A percentile compares a stretch with the other conserved stretches of the same genome.
Evolutionary conservation across 1,140 invertebrate species (phyloP).

Genomic region (Anastrepha ludens): DNA sequence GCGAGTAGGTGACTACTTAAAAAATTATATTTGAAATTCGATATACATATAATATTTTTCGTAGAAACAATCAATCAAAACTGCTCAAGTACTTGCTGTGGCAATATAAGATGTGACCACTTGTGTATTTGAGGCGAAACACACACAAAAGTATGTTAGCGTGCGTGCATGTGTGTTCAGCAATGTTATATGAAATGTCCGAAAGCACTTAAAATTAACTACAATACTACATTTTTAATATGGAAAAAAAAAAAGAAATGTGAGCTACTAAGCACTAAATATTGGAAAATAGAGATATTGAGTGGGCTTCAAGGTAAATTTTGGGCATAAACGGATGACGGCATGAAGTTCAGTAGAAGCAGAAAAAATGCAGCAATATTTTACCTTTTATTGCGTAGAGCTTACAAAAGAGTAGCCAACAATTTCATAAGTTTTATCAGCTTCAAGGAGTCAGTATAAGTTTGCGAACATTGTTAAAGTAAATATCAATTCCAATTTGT

Average conservation of each 20-base stretch:
- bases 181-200: not conserved
- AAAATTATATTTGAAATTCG: constrained; percentile 13
- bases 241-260: not conserved
- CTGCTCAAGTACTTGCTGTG: constrained; percentile 33
- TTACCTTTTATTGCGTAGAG: too few relatives aligned
- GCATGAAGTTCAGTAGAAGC: not conserved
- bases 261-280: not conserved
- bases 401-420: not conserved
- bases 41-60: not conserved
- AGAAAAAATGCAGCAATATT: not conserved
- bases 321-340: not conserved
- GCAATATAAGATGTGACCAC: constrained; percentile 39
- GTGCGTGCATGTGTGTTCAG: not conserved
- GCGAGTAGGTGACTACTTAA: not conserved
- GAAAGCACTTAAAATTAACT: constrained; percentile 42
- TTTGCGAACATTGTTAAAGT: not conserved
- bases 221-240: constrained; percentile 15
- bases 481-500: not conserved
- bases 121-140: constrained; percentile 5
- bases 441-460: not conserved
- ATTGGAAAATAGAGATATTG: not conserved
- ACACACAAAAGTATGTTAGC: not conserved
- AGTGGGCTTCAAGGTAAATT: not conserved
- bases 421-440: not conserved
- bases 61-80: constrained; percentile 44